Base-by-base conservation (phyloP, 2,797 vertebrate species). In the Vireo griseus region DNA sequence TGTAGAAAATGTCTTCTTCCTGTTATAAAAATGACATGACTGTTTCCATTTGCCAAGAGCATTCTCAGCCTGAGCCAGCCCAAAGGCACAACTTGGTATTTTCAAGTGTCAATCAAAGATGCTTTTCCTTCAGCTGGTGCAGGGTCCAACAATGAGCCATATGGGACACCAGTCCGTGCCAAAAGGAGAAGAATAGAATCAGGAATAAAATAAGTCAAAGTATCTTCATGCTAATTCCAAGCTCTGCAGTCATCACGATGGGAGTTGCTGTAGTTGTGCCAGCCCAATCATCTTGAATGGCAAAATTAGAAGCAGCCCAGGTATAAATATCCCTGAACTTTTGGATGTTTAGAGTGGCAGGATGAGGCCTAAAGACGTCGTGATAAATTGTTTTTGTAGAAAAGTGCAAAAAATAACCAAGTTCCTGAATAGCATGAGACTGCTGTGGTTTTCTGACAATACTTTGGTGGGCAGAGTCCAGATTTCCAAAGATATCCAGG, bases 71-170 rank as follows among this genome's bases (percentile, higher is more conserved):
- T 65, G 85, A 95, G 96, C 95, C 96, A 96, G 79, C 91, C 85
- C 93, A 88, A 88, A 92, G 88, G 82, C 91, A 86, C 73, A 88
- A 92, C 95, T 95, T 94, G 93, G 82, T 96, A 93, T 96, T 96
- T 96, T 95, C 54, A 77, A 84, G 76, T 78, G 93, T 86, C 96
- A 97, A 51, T 96, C 96, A 96, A 82, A 94, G 67, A 31, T 26
- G 28, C 81, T 91, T 97, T 95, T 90, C 86, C 78, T 94, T 97
- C 95, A 94, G 86, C 90, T 95, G 94, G 86, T 89, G 75, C 22
- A 74, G 91, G 42, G 84, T 92, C 92, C 92, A 94, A 95, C 94
- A 96, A 95, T 95, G 73, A 88, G 42, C 89, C 93, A 95, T 94
- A 93, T 94, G 95, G 90, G 91, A 92, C 25, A 21, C 24, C 31